Evolutionary conservation across 2,888 invertebrate species (phyloP).

Genomic region (Druceiella hillmani): DNA sequence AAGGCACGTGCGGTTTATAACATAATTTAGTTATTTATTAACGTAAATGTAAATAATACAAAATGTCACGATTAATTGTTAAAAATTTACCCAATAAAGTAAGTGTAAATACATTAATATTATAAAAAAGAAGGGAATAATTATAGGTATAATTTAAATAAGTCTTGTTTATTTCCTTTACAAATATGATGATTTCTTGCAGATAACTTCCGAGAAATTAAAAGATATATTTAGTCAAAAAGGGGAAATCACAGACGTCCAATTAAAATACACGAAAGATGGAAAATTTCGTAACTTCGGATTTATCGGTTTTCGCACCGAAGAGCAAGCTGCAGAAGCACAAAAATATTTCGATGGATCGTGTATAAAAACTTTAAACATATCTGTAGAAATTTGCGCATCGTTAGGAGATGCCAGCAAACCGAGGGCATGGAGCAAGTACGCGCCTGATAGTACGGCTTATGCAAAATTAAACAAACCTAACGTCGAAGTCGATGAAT

Average conservation of each 20-base stretch:
- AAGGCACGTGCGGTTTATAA: no score
- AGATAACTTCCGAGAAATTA: conserved; percentile 77
- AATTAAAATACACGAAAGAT: conserved; percentile 86
- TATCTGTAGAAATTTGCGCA: conserved; percentile 71
- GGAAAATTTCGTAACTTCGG: conserved; percentile 92
- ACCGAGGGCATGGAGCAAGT: conserved; percentile 91
- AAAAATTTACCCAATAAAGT: conserved; percentile 88
- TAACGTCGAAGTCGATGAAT: conserved; percentile 30
- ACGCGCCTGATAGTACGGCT: conserved; percentile 71
- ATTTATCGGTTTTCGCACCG: conserved; percentile 85
- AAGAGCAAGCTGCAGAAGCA: conserved; percentile 74
- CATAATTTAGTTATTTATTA: no score
- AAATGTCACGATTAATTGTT: conserved; percentile 82
- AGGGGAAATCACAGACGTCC: conserved; percentile 88
- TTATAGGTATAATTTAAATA: no score
- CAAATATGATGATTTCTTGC: conserved; percentile 18
- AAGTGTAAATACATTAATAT: conserved; percentile 31
- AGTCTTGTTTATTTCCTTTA: no score
- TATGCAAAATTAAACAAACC: conserved; percentile 50
- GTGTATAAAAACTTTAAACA: conserved; percentile 76
- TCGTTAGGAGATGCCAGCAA: conserved; percentile 61
- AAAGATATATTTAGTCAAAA: conserved; percentile 70
- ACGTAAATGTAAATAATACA: no score
- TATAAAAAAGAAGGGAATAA: no score
- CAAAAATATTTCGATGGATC: conserved; percentile 75